These are phyloP conservation scores for Neuroterus valhalla DNA, from an alignment of 1,140 invertebrate genomes.

Conservation along the genomic window DNA sequence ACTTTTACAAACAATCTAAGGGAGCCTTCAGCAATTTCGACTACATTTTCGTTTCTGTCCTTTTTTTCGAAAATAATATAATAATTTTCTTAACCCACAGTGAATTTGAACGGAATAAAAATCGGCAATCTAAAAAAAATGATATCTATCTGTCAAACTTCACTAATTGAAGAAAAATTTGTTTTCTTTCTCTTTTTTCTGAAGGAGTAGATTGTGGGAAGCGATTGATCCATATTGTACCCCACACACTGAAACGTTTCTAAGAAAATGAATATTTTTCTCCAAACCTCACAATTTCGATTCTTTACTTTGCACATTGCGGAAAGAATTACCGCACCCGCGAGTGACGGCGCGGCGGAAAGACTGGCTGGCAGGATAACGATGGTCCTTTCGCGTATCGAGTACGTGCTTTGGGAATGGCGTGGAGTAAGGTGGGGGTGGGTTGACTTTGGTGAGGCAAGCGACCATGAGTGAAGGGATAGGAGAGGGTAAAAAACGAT, in stretches of 20 bases:
- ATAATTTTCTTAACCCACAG: too few relatives aligned
- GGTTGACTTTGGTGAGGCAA: constrained; percentile 26
- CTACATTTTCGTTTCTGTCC: too few relatives aligned
- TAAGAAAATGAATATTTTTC: neutral
- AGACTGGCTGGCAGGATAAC: constrained; percentile 27
- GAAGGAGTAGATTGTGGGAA: neutral
- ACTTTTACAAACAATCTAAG: too few relatives aligned
- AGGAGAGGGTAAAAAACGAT: constrained; percentile 29
- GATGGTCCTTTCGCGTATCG: constrained; percentile 28
- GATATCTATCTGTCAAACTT: too few relatives aligned
- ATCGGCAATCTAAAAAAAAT: too few relatives aligned
- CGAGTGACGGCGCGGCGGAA: constrained; percentile 24
- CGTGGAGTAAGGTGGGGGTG: constrained; percentile 17
- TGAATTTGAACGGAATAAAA: too few relatives aligned
- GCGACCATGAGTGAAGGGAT: constrained; percentile 28
- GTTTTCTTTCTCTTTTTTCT: too few relatives aligned
- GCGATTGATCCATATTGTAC: neutral
- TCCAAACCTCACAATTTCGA: neutral
- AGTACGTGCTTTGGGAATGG: constrained; percentile 23
- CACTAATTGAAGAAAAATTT: too few relatives aligned
- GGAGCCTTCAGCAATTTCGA: too few relatives aligned
- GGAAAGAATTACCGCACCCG: constrained; percentile 5
- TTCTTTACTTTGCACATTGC: constrained; percentile 3
- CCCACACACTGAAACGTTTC: neutral
- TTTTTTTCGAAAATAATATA: too few relatives aligned